Percentiles rank a stretch among this genome's conserved stretches.
Conservation (phyloP, 1,140 invertebrate genomes). For the Penaeus vannamei region DNA sequence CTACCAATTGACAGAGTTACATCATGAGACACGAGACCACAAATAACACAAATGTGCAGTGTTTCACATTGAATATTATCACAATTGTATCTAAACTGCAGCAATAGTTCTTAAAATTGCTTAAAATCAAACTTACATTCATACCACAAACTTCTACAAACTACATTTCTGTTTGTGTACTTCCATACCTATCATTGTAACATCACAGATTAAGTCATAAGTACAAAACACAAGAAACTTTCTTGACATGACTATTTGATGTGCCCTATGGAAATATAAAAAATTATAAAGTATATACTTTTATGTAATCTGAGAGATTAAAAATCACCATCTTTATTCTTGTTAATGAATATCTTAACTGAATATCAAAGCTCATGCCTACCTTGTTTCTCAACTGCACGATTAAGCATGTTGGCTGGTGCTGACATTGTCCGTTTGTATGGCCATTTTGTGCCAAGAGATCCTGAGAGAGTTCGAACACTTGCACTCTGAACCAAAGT, state of each 20-base stretch:
- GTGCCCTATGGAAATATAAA: no score
- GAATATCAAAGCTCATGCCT: constrained; percentile 66
- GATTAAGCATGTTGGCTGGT: constrained; percentile 81
- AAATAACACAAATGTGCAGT: no score
- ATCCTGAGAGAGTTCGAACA: constrained; percentile 84
- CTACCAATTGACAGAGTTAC: no score
- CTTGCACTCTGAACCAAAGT: constrained; percentile 78
- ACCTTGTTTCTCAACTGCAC: constrained; percentile 80
- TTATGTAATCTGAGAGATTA: no score
- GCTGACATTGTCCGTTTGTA: constrained; percentile 95
- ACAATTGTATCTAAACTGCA: no score
- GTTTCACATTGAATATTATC: no score
- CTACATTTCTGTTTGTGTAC: background rate
- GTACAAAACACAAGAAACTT: background rate
- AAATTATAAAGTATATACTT: no score
- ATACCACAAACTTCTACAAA: background rate
- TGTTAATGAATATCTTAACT: background rate
- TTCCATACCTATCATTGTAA: background rate
- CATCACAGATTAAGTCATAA: background rate
- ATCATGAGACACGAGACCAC: no score
- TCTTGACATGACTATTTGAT: background rate
- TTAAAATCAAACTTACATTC: background rate
- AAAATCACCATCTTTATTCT: no score
- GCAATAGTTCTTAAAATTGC: no score
- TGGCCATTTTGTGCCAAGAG: constrained; percentile 93